These are phyloP conservation scores for Drosophila suzukii DNA, from an alignment of 1,140 invertebrate genomes.

Conservation along the genomic window DNA sequence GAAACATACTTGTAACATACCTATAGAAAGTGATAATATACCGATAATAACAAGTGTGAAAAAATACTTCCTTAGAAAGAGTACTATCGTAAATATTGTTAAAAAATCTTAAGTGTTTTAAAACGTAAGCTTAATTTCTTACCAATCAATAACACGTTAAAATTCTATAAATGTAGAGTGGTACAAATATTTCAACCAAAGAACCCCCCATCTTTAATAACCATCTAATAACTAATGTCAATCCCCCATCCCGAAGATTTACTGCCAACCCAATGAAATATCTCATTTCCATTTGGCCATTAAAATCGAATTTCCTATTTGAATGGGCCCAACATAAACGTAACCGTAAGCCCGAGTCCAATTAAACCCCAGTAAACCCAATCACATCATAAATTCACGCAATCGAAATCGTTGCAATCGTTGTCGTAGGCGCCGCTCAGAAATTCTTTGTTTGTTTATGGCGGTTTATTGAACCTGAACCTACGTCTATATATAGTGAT, in stretches of 20 bases:
- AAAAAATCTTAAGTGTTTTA: no score
- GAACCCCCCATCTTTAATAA: no score
- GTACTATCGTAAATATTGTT: no score
- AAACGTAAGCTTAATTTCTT: no score
- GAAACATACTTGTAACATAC: no score
- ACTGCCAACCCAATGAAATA: background rate
- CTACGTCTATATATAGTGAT: conserved; percentile 48
- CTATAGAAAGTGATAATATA: no score
- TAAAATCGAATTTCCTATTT: conserved; percentile 9
- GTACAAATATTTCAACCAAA: no score
- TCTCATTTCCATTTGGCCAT: background rate
- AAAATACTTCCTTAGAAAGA: no score
- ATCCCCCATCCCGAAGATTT: background rate
- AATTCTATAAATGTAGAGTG: no score
- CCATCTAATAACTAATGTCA: background rate
- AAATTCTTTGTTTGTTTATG: conserved; percentile 31
- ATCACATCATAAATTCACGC: conserved; percentile 34
- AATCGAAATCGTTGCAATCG: conserved; percentile 32
- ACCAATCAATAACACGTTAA: no score
- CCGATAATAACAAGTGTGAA: no score
- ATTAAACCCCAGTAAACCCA: conserved; percentile 12
- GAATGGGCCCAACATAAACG: background rate
- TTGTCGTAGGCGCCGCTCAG: conserved; percentile 32
- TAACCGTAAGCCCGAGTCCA: conserved; percentile 5
- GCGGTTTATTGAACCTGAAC: conserved; percentile 73